A percentile compares a stretch with the other conserved stretches of the same genome.
phyloP scores from a whole-genome alignment of 1,140 invertebrate genomes.

The Ips nitidus region DNA sequence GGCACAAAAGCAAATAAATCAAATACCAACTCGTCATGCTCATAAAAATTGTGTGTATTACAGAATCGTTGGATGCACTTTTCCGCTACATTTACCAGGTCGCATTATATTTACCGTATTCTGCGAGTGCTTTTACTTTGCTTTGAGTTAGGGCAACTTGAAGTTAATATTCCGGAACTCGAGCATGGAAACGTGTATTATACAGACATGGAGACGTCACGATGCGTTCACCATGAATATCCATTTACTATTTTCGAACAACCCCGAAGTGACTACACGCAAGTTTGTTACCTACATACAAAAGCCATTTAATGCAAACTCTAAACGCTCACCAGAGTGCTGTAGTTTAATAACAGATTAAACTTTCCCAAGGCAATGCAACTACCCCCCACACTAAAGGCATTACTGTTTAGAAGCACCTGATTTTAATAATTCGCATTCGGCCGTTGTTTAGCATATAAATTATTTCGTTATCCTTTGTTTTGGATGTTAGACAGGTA shows the following conservation, averaged over 20 bases:
- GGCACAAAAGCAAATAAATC: not conserved
- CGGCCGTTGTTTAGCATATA: conserved; percentile 36
- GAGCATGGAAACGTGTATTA: conserved; percentile 7
- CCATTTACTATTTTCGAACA: too few species aligned
- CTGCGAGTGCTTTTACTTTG: conserved; percentile 17
- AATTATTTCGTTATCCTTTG: conserved; percentile 38
- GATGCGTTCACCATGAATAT: too few species aligned
- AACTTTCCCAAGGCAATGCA: not conserved
- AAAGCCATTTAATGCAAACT: too few species aligned
- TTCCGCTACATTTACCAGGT: conserved; percentile 33
- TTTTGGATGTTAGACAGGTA: conserved; percentile 30
- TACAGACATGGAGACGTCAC: not conserved
- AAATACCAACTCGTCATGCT: not conserved
- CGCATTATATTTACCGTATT: conserved; percentile 27
- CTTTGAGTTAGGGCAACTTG: conserved; percentile 28
- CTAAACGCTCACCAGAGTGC: not conserved
- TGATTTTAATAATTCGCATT: conserved; percentile 32
- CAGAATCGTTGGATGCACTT: conserved; percentile 20
- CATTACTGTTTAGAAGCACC: conserved; percentile 21
- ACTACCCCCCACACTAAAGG: conserved; percentile 5
- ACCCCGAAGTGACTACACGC: too few species aligned
- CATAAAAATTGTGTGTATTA: conserved; percentile 4
- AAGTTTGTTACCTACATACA: too few species aligned
- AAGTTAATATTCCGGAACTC: conserved; percentile 24
- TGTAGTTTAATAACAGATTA: conserved; percentile 2